phyloP scores from a whole-genome alignment of 2,888 invertebrate species.

The Chromoteleia sp. region DNA sequence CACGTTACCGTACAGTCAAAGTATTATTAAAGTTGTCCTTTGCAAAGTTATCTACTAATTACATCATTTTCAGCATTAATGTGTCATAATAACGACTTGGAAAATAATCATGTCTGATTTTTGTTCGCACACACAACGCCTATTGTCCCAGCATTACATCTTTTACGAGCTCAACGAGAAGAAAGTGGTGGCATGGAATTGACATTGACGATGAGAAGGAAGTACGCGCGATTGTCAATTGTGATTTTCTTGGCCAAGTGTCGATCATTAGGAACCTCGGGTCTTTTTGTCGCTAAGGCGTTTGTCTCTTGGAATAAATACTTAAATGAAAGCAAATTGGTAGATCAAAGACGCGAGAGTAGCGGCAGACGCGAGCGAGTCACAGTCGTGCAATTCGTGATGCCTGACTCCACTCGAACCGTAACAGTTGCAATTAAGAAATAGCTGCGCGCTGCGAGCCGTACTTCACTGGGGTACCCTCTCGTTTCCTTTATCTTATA shows the following conservation, averaged over 20 bases:
- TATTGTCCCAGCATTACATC: slow-evolving; percentile 15
- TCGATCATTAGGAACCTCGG: slow-evolving; percentile 24
- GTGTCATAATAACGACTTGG: not conserved
- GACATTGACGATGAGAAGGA: slow-evolving; percentile 57
- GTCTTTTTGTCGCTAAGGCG: slow-evolving; percentile 36
- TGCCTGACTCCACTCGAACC: slow-evolving; percentile 16
- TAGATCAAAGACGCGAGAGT: slow-evolving; percentile 61
- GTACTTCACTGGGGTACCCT: slow-evolving; percentile 27
- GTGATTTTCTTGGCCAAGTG: slow-evolving; percentile 33
- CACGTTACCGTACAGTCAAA: no score
- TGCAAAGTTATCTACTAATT: no score
- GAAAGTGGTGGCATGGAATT: slow-evolving; percentile 35
- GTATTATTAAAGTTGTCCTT: no score
- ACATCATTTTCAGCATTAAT: no score
- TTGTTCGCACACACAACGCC: not conserved
- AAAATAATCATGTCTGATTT: slow-evolving; percentile 4
- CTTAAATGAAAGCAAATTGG: slow-evolving; percentile 67
- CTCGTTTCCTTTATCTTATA: slow-evolving; percentile 48
- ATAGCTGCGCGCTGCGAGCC: slow-evolving; percentile 29
- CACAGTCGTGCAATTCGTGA: slow-evolving; percentile 51
- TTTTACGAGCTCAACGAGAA: slow-evolving; percentile 43
- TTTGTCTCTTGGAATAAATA: slow-evolving; percentile 44
- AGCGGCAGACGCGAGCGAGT: slow-evolving; percentile 23
- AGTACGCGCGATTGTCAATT: slow-evolving; percentile 51
- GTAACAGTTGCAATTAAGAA: slow-evolving; percentile 61